A percentile compares a stretch with the other conserved stretches of the same genome.
Conservation (phyloP, 2,888 invertebrate species). For the Xylocampa areola region DNA sequence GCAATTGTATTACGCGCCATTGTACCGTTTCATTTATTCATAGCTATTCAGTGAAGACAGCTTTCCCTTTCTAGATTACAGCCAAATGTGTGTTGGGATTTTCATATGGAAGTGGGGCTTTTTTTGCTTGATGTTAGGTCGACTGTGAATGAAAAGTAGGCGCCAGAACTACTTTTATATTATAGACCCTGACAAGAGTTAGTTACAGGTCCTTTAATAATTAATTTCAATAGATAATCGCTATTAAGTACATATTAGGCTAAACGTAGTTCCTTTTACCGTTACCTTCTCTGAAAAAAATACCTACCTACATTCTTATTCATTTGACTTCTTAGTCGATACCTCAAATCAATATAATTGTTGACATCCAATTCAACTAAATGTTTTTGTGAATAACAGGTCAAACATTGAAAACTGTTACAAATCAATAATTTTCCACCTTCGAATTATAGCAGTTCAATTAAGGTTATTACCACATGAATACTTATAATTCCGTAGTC, state of each 20-base stretch:
- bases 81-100: constrained; percentile 57
- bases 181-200: too few relatives aligned
- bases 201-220: too few relatives aligned
- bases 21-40: constrained; percentile 85
- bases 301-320: too few relatives aligned
- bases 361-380: constrained; percentile 11
- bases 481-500: background rate
- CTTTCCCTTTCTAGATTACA: constrained; percentile 74
- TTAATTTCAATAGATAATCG: too few relatives aligned
- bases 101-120: constrained; percentile 21
- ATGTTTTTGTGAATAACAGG: constrained; percentile 14
- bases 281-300: too few relatives aligned
- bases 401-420: constrained; percentile 6
- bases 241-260: too few relatives aligned
- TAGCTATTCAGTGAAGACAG: constrained; percentile 71
- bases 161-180: too few relatives aligned
- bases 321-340: too few relatives aligned
- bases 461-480: constrained; percentile 9
- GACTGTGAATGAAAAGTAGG: background rate
- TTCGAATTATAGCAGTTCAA: constrained; percentile 16
- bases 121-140: constrained; percentile 13
- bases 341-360: constrained; percentile 19
- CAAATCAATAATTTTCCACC: constrained; percentile 3
- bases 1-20: constrained; percentile 85
- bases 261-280: too few relatives aligned